Percentiles rank a stretch among this genome's conserved stretches.
These are phyloP conservation scores for Cuniculus paca DNA, from an alignment of 2,797 vertebrate genomes.

Conservation along the genomic window DNA sequence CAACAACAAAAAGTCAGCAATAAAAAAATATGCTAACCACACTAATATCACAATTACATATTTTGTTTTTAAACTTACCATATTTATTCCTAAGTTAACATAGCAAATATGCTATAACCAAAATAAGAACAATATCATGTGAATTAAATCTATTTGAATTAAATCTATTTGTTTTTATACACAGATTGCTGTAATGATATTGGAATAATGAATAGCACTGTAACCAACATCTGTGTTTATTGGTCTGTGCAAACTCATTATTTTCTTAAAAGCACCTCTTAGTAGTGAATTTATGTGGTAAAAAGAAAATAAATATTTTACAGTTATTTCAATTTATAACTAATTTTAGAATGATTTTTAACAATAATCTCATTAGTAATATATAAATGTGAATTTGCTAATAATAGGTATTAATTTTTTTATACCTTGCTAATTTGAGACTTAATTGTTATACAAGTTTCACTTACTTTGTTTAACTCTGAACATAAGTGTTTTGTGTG, in stretches of 20 bases:
- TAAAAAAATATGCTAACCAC: neutral
- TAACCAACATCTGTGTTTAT: neutral
- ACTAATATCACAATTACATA: neutral
- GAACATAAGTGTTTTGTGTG: neutral
- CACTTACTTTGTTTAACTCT: conserved; percentile 2
- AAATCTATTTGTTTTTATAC: neutral
- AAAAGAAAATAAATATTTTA: neutral
- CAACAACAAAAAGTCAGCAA: neutral
- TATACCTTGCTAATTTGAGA: neutral
- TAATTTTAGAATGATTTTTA: conserved; percentile 1
- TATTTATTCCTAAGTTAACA: conserved; percentile 33
- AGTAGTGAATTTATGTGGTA: neutral
- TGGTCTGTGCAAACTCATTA: neutral
- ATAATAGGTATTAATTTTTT: neutral
- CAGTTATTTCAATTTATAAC: neutral
- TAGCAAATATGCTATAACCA: neutral
- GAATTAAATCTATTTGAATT: conserved; percentile 2
- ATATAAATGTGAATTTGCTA: neutral
- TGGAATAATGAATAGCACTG: neutral
- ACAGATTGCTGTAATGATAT: neutral
- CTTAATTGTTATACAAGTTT: neutral
- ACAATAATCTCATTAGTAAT: neutral
- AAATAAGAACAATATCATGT: neutral
- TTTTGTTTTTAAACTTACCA: neutral
- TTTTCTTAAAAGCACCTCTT: neutral